Evolutionary conservation across 1,140 invertebrate species (phyloP).

Genomic region (Leptinotarsa texana): DNA sequence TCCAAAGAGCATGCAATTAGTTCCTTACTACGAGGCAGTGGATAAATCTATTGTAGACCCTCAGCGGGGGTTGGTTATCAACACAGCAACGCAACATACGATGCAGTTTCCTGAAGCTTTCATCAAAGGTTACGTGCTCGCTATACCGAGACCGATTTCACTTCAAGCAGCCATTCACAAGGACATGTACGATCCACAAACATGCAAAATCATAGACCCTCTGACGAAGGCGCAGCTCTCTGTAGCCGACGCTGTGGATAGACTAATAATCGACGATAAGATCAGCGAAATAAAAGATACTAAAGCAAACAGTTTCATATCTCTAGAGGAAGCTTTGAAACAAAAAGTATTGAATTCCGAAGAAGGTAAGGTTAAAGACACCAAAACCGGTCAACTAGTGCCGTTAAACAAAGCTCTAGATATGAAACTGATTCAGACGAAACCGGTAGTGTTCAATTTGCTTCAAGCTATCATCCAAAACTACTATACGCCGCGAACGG

Average conservation of each 20-base stretch:
- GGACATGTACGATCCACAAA: conserved; percentile 70
- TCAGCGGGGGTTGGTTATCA: conserved; percentile 69
- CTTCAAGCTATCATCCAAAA: conserved; percentile 78
- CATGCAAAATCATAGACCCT: conserved; percentile 73
- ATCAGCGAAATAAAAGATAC: conserved; percentile 83
- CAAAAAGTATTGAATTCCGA: conserved; percentile 70
- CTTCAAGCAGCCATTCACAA: conserved; percentile 75
- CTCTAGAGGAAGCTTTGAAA: conserved; percentile 70
- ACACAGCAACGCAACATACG: conserved; percentile 68
- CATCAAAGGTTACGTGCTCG: conserved; percentile 68
- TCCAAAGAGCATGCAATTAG: conserved; percentile 70
- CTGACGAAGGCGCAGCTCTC: conserved; percentile 71
- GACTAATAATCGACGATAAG: conserved; percentile 79
- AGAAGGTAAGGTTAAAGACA: conserved; percentile 70
- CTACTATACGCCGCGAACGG: conserved; percentile 75
- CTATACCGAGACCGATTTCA: conserved; percentile 71
- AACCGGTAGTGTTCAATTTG: conserved; percentile 69
- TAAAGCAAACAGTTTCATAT: conserved; percentile 67
- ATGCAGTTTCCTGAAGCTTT: conserved; percentile 75
- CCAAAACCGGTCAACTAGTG: conserved; percentile 67
- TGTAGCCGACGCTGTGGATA: conserved; percentile 75
- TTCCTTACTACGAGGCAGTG: conserved; percentile 75
- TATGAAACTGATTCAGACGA: conserved; percentile 71
- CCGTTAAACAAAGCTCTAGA: conserved; percentile 72
- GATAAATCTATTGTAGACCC: conserved; percentile 78